These are phyloP conservation scores for Cassiopea andromeda DNA, from an alignment of 30 jellyfish, hydroid and myxozoan species.

Conservation along the genomic window DNA sequence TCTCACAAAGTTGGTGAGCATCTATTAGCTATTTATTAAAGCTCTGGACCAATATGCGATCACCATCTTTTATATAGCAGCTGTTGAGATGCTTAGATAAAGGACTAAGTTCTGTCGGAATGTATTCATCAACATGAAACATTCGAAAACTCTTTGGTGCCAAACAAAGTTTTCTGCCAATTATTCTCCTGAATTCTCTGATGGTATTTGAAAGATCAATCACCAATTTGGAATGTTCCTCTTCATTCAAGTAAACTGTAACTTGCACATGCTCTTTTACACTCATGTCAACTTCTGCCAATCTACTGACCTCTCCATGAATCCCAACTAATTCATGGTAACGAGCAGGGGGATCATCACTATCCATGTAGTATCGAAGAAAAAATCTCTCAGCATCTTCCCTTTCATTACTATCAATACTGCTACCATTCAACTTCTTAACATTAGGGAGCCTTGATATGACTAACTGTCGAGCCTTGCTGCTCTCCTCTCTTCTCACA, in stretches of 20 bases:
- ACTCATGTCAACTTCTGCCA: slow-evolving; percentile 87
- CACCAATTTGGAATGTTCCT: slow-evolving; percentile 26
- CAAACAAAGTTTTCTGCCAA: slow-evolving; percentile 44
- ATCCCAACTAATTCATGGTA: slow-evolving; percentile 78
- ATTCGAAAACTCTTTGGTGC: slow-evolving; percentile 42
- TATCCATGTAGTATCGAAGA: slow-evolving; percentile 77
- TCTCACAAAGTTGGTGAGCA: not conserved
- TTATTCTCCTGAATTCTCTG: slow-evolving; percentile 2
- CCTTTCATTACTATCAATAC: slow-evolving; percentile 65
- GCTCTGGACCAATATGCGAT: slow-evolving; percentile 31
- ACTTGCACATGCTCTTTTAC: slow-evolving; percentile 22
- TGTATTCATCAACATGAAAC: slow-evolving; percentile 9
- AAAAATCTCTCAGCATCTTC: slow-evolving; percentile 93
- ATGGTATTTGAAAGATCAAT: slow-evolving; percentile 43
- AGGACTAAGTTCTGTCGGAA: slow-evolving; percentile 12
- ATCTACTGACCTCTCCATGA: slow-evolving; percentile 76
- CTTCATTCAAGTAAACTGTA: slow-evolving; percentile 1
- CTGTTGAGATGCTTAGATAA: slow-evolving; percentile 15
- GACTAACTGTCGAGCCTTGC: slow-evolving; percentile 63
- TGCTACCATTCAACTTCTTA: slow-evolving; percentile 78
- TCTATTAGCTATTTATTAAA: not conserved
- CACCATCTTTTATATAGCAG: slow-evolving; percentile 65
- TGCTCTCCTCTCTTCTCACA: slow-evolving; percentile 56
- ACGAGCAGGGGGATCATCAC: slow-evolving; percentile 77
- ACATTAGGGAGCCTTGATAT: slow-evolving; percentile 83